phyloP scores from a whole-genome alignment of 2,888 invertebrate genomes.

The Acrocyrtus sp. region DNA sequence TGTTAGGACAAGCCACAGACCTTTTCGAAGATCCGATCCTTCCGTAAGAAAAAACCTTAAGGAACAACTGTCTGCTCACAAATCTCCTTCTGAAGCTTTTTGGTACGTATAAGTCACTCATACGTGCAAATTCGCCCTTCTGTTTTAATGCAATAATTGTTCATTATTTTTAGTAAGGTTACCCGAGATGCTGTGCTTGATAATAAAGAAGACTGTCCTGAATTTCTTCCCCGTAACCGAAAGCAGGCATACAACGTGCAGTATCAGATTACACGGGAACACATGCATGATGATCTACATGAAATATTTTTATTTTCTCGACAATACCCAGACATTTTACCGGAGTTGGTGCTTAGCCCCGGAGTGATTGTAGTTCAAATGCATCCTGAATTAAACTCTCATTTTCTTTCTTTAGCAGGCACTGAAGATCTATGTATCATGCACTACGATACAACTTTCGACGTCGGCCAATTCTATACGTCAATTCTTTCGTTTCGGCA shows the following conservation, averaged over 20 bases:
- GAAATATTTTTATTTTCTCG: background rate
- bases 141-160: background rate
- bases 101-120: background rate
- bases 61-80: background rate
- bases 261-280: background rate
- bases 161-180: background rate
- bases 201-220: background rate
- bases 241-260: background rate
- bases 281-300: background rate
- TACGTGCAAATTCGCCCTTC: background rate
- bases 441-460: slow-evolving; percentile 3
- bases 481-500: background rate
- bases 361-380: background rate
- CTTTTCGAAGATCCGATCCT: too few relatives aligned
- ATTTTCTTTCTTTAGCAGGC: background rate
- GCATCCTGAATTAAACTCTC: background rate
- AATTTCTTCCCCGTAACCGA: background rate
- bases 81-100: background rate
- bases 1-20: too few relatives aligned
- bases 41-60: background rate
- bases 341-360: background rate
- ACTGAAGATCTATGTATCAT: background rate
- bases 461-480: background rate
- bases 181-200: background rate
- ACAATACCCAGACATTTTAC: background rate